Evolutionary conservation across 53 echinoderm and acorn worm species (phyloP).

Genomic region (Luidia sarsii): DNA sequence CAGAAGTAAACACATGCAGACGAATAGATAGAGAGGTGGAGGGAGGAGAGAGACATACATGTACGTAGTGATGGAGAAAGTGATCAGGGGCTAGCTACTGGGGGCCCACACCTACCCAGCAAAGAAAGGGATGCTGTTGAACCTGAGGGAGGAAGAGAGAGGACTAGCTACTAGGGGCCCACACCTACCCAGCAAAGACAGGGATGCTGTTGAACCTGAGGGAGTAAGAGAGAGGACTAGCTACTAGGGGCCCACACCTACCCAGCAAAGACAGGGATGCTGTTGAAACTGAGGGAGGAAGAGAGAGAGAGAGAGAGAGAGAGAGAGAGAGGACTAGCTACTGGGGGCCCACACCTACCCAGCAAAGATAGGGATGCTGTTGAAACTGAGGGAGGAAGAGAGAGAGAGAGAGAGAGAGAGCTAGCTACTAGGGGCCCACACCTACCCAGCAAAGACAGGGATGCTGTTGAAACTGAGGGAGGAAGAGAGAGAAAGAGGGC

Average conservation of each 20-base stretch:
- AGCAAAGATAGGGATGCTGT: constrained; percentile 77
- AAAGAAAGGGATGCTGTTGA: background rate
- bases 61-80: too few species aligned
- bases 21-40: too few species aligned
- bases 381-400: too few species aligned
- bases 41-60: too few species aligned
- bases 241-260: constrained; percentile 58
- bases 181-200: constrained; percentile 80
- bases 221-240: constrained; percentile 61
- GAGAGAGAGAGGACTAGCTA: background rate
- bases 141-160: background rate
- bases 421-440: too few species aligned
- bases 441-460: too few species aligned
- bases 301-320: background rate
- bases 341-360: constrained; percentile 56
- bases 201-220: constrained; percentile 69
- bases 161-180: background rate
- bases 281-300: background rate
- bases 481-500: too few species aligned
- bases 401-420: too few species aligned
- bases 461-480: too few species aligned
- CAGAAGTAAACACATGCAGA: too few species aligned
- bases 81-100: too few species aligned
- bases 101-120: background rate
- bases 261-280: constrained; percentile 1